Conservation (phyloP, 2,888 invertebrate species). For the Drosophila multiciliata region DNA sequence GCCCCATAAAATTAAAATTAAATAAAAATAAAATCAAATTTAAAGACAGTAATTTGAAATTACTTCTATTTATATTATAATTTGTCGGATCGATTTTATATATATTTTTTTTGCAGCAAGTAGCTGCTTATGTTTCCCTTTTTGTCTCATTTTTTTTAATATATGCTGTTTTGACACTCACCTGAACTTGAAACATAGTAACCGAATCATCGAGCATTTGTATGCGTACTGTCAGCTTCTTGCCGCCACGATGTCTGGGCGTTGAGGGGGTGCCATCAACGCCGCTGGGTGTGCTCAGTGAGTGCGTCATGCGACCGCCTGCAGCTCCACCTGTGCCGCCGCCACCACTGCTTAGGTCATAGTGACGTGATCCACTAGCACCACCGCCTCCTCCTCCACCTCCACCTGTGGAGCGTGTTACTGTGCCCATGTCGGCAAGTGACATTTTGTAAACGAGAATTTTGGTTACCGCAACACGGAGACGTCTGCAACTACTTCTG, state of each 20-base stretch:
- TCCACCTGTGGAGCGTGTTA: slow-evolving; percentile 68
- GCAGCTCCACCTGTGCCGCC: slow-evolving; percentile 62
- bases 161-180: slow-evolving; percentile 84
- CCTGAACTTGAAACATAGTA: slow-evolving; percentile 97
- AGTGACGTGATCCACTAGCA: slow-evolving; percentile 46
- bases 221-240: slow-evolving; percentile 94
- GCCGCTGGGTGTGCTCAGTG: slow-evolving; percentile 93
- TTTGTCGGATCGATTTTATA: too few species aligned
- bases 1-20: slow-evolving; percentile 22
- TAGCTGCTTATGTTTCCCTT: not conserved
- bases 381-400: slow-evolving; percentile 57
- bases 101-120: too few species aligned
- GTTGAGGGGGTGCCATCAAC: slow-evolving; percentile 90
- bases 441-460: slow-evolving; percentile 84
- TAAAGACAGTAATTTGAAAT: not conserved
- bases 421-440: slow-evolving; percentile 83
- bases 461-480: slow-evolving; percentile 55
- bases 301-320: slow-evolving; percentile 91
- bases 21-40: slow-evolving; percentile 3
- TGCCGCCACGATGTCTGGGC: slow-evolving; percentile 93
- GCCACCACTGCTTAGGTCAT: slow-evolving; percentile 49
- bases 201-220: slow-evolving; percentile 96
- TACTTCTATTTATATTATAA: not conserved
- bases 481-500: slow-evolving; percentile 12
- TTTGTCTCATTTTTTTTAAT: not conserved